phyloP scores from a whole-genome alignment of 2,888 invertebrate genomes.

The Operophtera brumata region DNA sequence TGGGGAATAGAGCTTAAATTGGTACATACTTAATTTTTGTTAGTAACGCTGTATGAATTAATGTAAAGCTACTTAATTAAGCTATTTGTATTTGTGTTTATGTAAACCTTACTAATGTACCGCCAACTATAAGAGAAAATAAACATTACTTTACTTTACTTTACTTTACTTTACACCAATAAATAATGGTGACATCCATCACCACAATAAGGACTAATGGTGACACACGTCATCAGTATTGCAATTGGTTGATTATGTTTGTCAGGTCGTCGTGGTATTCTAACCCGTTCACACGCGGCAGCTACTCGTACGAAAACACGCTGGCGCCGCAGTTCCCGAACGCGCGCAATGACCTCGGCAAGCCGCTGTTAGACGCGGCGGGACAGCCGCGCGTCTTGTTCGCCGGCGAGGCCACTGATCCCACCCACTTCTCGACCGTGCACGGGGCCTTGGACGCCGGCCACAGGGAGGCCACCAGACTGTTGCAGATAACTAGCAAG shows the following conservation, averaged over 20 bases:
- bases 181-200: no score
- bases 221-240: no score
- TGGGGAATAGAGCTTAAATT: no score
- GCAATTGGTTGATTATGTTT: not conserved
- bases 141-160: no score
- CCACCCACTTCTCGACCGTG: constrained; percentile 83
- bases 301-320: constrained; percentile 83
- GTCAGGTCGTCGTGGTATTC: constrained; percentile 85
- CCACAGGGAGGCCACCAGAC: constrained; percentile 80
- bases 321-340: constrained; percentile 64
- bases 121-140: no score
- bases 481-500: constrained; percentile 38
- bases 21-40: no score
- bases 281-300: constrained; percentile 85
- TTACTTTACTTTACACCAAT: no score
- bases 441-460: constrained; percentile 87
- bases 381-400: constrained; percentile 77
- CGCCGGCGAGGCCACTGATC: constrained; percentile 81
- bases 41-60: no score
- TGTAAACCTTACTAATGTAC: no score
- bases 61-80: no score
- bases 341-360: constrained; percentile 37
- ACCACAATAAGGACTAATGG: no score
- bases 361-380: constrained; percentile 72
- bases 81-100: no score